Evolutionary conservation across 2,797 vertebrate genomes (phyloP), one percentile per base, ranked within the genome.

Genomic region (Poliocrania exsul): DNA sequence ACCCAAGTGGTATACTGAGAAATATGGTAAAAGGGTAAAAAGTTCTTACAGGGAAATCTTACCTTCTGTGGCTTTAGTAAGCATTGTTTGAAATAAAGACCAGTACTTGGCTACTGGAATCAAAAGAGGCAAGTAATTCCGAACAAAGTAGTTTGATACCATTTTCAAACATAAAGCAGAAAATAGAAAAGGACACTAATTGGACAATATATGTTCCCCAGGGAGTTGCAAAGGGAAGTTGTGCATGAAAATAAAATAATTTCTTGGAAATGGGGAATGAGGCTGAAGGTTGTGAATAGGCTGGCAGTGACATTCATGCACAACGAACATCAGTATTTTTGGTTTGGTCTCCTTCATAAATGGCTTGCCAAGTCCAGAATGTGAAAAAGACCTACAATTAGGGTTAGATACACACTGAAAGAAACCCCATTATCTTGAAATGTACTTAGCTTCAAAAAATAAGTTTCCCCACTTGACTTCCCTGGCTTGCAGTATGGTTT

Each of bases 371-470:
- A 86, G 66, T 84, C 80, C 62, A 42, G 17, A 26, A 26, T 31
- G 46, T 81, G 85, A 73, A 77, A 83, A 81, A 73, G 56, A 93
- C 54, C 21, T 62, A 91, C 62, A 91, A 77, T 86, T 62, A 88
- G 58, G 58, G 87, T 67, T 44, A 75, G 72, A 92, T 83, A 81
- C 28, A 88, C 73, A 35, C 33, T 88, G 58, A 60, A 94, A 94
- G 62, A 95, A 92, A 81, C 35, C 10, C 20, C 61, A 53, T 91
- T 90, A 78, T 73, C 85, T 84, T 84, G 81, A 96, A 92, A 94
- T 70, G 35, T 90, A 84, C 79, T 93, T 90, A 71, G 80, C 57
- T 92, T 91, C 60, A 90, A 88, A 87, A 90, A 81, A 38, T 56
- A 82, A 83, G 66, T 81, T 91, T 88, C 31, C 58, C 77, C 77